Base-by-base conservation (phyloP, 2,797 vertebrate genomes). In the Characodon lateralis region DNA sequence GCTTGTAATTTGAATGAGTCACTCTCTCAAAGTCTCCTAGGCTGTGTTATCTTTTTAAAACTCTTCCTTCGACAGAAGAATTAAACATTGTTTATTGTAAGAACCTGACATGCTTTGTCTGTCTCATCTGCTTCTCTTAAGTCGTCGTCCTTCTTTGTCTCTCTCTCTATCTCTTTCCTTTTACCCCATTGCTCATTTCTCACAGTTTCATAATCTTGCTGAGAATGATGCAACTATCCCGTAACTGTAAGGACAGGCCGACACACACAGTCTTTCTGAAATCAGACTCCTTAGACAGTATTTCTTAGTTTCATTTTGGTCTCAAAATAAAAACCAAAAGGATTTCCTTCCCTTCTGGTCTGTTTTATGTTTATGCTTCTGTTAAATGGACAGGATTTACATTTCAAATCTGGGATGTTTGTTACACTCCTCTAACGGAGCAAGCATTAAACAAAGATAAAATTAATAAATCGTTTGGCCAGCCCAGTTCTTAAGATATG, bases 161-260 rank as follows among this genome's bases (percentile, higher is more conserved):
- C 72, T 39, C 18, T 58, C 69, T 69, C 39, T 71, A 63, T 77
- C 43, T 74, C 26, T 71, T 39, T 51, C 77, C 74, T 50, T 46
- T 73, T 28, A 66, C 50, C 56, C 80, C 76, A 53, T 72, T 69
- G 65, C 73, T 77, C 31, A 80, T 91, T 90, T 92, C 87, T 87
- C 71, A 78, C 71, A 0, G 55, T 91, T 92, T 89, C 89, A 85
- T 86, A 89, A 88, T 88, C 80, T 84, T 71, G 20, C 90, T 56
- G 71, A 84, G 78, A 81, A 85, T 93, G 90, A 92, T 89, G 89
- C 86, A 94, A 94, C 84, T 87, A 79, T 86, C 89, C 84, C 85
- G 90, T 88, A 92, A 94, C 89, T 82, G 71, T 39, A 77, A 68
- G 79, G 61, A 72, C 79, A 76, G 18, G 13, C 61, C 51, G 28